phyloP scores from a whole-genome alignment of 2,888 invertebrate species.

The Margaritifera margaritifera region DNA sequence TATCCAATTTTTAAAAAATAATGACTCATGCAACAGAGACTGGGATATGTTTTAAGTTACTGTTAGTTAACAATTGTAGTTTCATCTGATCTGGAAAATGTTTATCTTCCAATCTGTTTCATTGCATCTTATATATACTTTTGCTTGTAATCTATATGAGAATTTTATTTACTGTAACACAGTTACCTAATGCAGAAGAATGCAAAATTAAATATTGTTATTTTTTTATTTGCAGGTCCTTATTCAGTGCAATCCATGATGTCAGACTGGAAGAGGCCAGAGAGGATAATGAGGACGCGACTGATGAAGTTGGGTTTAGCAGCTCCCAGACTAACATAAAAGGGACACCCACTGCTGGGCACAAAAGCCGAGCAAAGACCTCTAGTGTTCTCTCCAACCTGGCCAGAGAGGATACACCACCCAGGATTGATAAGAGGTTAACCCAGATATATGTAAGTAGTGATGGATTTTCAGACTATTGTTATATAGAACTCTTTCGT shows the following conservation, averaged over 20 bases:
- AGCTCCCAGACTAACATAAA: conserved; percentile 24
- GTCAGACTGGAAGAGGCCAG: conserved; percentile 63
- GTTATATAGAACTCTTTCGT: not conserved
- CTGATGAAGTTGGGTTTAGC: conserved; percentile 45
- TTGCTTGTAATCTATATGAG: too few relatives aligned
- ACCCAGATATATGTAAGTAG: conserved; percentile 66
- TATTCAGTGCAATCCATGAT: conserved; percentile 68
- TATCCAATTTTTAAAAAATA: too few relatives aligned
- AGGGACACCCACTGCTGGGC: conserved; percentile 34
- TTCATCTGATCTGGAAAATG: too few relatives aligned
- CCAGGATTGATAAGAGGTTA: conserved; percentile 68
- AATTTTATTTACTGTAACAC: too few relatives aligned
- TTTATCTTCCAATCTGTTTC: too few relatives aligned
- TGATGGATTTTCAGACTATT: not conserved
- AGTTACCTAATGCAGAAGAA: too few relatives aligned
- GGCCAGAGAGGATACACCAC: conserved; percentile 52
- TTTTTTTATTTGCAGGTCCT: conserved; percentile 47
- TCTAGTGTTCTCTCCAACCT: conserved; percentile 42
- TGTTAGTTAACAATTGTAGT: too few relatives aligned
- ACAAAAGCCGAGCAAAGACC: conserved; percentile 37
- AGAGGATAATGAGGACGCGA: conserved; percentile 40
- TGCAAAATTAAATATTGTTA: not conserved
- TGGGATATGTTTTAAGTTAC: too few relatives aligned
- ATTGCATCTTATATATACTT: too few relatives aligned
- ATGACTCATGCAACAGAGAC: too few relatives aligned